Conservation (phyloP, 2,888 invertebrate genomes). For the Clepsis dumicolana region DNA sequence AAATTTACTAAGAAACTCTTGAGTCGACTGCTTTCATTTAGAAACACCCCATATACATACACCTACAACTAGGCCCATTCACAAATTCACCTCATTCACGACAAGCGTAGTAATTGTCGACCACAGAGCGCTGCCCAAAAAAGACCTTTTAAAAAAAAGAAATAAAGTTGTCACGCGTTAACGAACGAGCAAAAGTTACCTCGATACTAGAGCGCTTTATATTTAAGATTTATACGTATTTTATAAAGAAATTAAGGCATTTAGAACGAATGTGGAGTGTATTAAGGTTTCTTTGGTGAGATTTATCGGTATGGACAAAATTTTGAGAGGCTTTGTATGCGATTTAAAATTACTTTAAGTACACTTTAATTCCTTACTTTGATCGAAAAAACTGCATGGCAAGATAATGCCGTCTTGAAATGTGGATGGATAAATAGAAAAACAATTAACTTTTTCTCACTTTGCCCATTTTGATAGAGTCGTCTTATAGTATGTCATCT, state of each 20-base stretch:
- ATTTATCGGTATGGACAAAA: slow-evolving; percentile 50
- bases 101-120: slow-evolving; percentile 78
- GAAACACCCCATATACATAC: slow-evolving; percentile 55
- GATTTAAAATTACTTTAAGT: slow-evolving; percentile 22
- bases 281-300: slow-evolving; percentile 47
- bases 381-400: background rate
- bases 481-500: too few relatives aligned
- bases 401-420: background rate
- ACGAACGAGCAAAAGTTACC: slow-evolving; percentile 58
- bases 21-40: background rate
- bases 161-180: slow-evolving; percentile 73
- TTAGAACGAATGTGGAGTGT: slow-evolving; percentile 45
- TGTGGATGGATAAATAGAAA: background rate
- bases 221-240: slow-evolving; percentile 72
- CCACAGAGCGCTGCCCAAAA: slow-evolving; percentile 62
- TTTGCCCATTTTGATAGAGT: too few relatives aligned
- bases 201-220: slow-evolving; percentile 58
- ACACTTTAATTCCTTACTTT: background rate
- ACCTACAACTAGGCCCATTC: slow-evolving; percentile 47
- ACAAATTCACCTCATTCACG: slow-evolving; percentile 57
- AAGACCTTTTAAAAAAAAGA: slow-evolving; percentile 57
- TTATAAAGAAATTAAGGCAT: slow-evolving; percentile 69
- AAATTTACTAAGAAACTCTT: too few relatives aligned
- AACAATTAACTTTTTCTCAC: too few relatives aligned
- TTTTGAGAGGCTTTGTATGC: slow-evolving; percentile 39